phyloP scores from a whole-genome alignment of 2,113 vertebrate genomes.

The Cricetomys ansorgei region DNA sequence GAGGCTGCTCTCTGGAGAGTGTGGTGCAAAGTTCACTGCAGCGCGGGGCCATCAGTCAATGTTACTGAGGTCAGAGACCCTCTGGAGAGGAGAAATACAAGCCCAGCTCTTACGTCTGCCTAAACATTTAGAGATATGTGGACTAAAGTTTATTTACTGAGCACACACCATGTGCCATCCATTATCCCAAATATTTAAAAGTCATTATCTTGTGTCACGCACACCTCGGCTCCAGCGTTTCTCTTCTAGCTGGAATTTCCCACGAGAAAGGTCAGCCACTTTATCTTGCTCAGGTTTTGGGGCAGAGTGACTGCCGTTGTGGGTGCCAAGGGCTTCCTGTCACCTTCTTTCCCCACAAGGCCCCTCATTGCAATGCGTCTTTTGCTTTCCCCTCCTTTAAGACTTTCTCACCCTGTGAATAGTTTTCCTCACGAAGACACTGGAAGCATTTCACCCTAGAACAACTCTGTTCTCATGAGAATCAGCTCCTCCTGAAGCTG shows the following conservation, averaged over 20 bases:
- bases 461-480: not conserved
- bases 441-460: not conserved
- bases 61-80: not conserved
- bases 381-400: not conserved
- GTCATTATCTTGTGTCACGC: not conserved
- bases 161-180: not conserved
- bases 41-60: not conserved
- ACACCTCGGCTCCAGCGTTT: rapidly evolving
- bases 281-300: not conserved
- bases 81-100: not conserved
- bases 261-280: not conserved
- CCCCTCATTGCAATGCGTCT: not conserved
- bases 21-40: not conserved
- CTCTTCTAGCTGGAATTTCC: not conserved
- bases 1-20: not conserved
- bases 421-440: not conserved
- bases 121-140: not conserved
- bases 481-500: not conserved
- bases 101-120: not conserved
- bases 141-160: not conserved
- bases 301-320: not conserved
- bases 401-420: not conserved
- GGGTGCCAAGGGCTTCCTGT: not conserved
- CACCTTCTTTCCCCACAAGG: not conserved
- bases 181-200: not conserved